These are phyloP conservation scores for Octonoba sinensis DNA, from an alignment of 2,888 invertebrate species.

Conservation along the genomic window DNA sequence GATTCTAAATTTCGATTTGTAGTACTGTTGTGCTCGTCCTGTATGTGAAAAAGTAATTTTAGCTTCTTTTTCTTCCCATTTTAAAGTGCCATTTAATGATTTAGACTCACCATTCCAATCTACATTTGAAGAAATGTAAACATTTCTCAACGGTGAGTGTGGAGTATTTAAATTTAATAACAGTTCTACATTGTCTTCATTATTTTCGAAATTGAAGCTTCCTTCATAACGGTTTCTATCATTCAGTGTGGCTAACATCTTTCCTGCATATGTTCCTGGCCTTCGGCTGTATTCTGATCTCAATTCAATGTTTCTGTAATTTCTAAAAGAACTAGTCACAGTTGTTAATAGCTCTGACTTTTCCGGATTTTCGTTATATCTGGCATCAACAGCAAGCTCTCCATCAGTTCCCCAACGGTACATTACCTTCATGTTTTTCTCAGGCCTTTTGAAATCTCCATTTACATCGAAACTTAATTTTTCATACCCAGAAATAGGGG, in stretches of 20 bases:
- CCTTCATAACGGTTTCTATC: constrained; percentile 7
- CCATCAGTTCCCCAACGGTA: constrained; percentile 25
- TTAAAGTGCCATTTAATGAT: constrained; percentile 20
- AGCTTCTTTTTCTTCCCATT: constrained; percentile 33
- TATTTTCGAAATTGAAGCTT: constrained; percentile 1
- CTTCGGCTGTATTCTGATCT: constrained; percentile 8
- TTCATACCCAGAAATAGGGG: constrained; percentile 36
- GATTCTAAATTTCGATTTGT: constrained; percentile 45
- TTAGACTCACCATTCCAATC: constrained; percentile 26
- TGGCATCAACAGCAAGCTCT: not conserved
- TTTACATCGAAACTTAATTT: constrained; percentile 7
- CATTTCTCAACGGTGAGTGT: constrained; percentile 16
- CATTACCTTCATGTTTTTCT: constrained; percentile 12
- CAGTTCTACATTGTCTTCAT: constrained; percentile 20
- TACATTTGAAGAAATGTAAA: constrained; percentile 21
- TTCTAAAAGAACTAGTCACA: constrained; percentile 25
- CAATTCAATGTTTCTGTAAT: constrained; percentile 13
- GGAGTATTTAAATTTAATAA: constrained; percentile 34
- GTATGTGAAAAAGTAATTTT: constrained; percentile 9
- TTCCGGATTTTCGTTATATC: not conserved
- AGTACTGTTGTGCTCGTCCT: constrained; percentile 6
- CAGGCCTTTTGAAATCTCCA: constrained; percentile 2
- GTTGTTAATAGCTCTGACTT: not conserved
- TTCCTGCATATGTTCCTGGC: constrained; percentile 12
- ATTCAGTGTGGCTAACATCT: constrained; percentile 14